Evolutionary conservation across 2,113 vertebrate species (phyloP).

Genomic region (Notechis scutatus): DNA sequence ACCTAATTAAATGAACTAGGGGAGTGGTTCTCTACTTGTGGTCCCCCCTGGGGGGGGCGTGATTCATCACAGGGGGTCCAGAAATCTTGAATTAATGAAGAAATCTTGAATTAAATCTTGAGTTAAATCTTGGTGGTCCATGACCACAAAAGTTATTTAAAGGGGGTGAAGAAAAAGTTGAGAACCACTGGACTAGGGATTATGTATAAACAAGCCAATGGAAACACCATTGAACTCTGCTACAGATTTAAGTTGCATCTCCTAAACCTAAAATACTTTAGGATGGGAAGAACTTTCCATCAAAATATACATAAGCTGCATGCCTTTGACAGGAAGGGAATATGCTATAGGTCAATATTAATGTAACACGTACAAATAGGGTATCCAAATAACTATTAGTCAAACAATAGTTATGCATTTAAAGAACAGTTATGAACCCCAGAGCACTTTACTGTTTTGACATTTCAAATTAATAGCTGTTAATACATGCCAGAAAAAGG

Average conservation of each 20-base stretch:
- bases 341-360: background rate
- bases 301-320: background rate
- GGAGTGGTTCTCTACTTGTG: background rate
- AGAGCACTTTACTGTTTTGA: conserved; percentile 10
- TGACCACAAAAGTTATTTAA: background rate
- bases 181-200: background rate
- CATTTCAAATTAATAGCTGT: background rate
- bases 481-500: background rate
- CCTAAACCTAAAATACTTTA: background rate
- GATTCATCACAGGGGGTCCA: background rate
- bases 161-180: background rate
- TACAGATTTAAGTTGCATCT: too few relatives aligned
- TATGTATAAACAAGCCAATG: background rate
- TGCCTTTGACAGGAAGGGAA: background rate
- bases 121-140: background rate
- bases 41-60: background rate
- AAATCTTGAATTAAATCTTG: background rate
- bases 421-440: conserved; percentile 26
- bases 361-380: background rate
- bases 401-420: background rate
- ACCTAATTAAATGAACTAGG: background rate
- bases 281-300: background rate
- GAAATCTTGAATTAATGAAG: background rate
- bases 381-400: background rate
- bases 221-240: too few relatives aligned